Conservation (phyloP, 2,888 invertebrate genomes). For the Xanthorhoe spadicearia region DNA sequence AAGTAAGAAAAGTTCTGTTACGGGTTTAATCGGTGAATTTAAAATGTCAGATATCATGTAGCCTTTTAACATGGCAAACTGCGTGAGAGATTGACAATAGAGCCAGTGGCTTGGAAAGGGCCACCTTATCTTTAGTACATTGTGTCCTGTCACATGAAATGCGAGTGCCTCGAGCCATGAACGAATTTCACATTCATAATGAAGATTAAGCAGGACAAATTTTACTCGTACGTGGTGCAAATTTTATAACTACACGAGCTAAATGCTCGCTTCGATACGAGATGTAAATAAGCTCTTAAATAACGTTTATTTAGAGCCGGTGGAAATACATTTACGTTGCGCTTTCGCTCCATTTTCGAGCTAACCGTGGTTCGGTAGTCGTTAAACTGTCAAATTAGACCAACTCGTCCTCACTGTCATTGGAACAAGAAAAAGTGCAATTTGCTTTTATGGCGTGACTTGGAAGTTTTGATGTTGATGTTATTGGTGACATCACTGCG, state of each 20-base stretch:
- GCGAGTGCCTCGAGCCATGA: conserved; percentile 72
- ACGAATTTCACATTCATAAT: conserved; percentile 76
- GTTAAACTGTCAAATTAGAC: conserved; percentile 73
- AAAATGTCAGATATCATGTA: conserved; percentile 56
- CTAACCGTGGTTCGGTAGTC: conserved; percentile 59
- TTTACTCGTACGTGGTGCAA: conserved; percentile 48
- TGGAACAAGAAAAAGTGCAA: conserved; percentile 66
- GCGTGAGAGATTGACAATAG: conserved; percentile 81
- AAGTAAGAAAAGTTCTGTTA: conserved; percentile 16
- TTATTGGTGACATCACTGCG: conserved; percentile 39
- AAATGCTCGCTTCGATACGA: conserved; percentile 50
- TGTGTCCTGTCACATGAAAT: conserved; percentile 80
- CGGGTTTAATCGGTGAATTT: conserved; percentile 52
- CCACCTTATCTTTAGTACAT: conserved; percentile 81
- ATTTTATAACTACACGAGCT: conserved; percentile 48
- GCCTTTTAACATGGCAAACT: conserved; percentile 71
- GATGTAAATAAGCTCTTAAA: conserved; percentile 51
- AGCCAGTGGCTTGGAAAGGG: conserved; percentile 78
- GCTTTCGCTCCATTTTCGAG: conserved; percentile 54
- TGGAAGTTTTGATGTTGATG: conserved; percentile 68
- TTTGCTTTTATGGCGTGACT: conserved; percentile 69
- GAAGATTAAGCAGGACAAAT: conserved; percentile 66
- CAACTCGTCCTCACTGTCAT: conserved; percentile 64
- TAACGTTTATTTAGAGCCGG: conserved; percentile 50
- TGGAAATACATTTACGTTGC: conserved; percentile 51